Percentiles rank a stretch among this genome's conserved stretches.
Conservation (phyloP, 2,888 invertebrate species). For the Drosophila pullipes region DNA sequence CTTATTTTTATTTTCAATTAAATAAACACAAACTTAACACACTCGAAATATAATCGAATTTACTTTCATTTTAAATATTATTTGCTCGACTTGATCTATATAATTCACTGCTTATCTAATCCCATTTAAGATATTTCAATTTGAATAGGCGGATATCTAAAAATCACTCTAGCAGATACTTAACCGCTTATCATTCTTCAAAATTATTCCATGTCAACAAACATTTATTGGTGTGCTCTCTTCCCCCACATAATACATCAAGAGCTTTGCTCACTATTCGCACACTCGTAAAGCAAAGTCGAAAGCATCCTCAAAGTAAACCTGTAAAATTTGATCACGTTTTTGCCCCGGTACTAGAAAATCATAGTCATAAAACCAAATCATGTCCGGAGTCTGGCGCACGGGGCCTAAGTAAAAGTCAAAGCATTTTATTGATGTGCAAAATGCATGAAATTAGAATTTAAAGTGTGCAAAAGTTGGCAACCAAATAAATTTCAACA, state of each 20-base stretch:
- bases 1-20: background rate
- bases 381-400: constrained; percentile 50
- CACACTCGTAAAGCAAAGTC: constrained; percentile 24
- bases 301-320: constrained; percentile 18
- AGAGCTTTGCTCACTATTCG: constrained; percentile 47
- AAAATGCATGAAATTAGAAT: constrained; percentile 83
- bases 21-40: background rate
- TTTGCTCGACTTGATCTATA: background rate
- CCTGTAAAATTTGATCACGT: constrained; percentile 66
- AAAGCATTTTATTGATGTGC: constrained; percentile 77
- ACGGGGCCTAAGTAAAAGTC: constrained; percentile 34
- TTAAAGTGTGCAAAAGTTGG: constrained; percentile 62
- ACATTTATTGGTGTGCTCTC: constrained; percentile 10
- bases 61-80: background rate
- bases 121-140: constrained; percentile 14
- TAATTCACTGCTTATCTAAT: background rate
- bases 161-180: constrained; percentile 28
- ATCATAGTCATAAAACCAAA: constrained; percentile 67
- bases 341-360: constrained; percentile 34
- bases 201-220: constrained; percentile 18
- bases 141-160: constrained; percentile 3
- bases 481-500: constrained; percentile 35
- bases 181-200: constrained; percentile 18
- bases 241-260: constrained; percentile 46
- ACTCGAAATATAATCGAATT: background rate